Percentiles rank a stretch among this genome's conserved stretches.
Conservation (phyloP, 2,797 vertebrate species). For the Taenioides sp. region DNA sequence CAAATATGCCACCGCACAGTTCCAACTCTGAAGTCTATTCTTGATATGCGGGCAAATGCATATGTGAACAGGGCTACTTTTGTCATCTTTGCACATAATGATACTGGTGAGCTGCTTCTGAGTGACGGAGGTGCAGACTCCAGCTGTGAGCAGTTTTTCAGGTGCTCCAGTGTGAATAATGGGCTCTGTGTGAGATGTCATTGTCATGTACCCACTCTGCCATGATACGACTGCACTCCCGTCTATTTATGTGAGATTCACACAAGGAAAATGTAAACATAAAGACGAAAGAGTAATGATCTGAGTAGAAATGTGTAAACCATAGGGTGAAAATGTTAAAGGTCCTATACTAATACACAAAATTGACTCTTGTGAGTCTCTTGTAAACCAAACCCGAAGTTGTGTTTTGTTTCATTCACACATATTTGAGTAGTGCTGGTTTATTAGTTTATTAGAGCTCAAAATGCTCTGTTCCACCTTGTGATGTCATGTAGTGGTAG, state of each 20-base stretch:
- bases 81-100: not conserved
- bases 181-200: not conserved
- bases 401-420: no score
- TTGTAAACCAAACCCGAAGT: no score
- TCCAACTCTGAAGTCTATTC: not conserved
- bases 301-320: not conserved
- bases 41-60: not conserved
- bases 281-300: not conserved
- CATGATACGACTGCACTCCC: not conserved
- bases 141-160: not conserved
- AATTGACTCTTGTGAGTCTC: no score
- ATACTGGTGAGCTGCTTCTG: not conserved
- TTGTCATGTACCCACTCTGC: not conserved
- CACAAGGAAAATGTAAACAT: not conserved
- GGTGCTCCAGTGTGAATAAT: not conserved
- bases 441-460: no score
- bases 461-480: no score
- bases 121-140: conserved; percentile 3
- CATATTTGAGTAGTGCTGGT: no score
- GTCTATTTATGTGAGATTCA: not conserved
- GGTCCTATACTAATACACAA: no score
- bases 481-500: no score
- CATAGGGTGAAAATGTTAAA: not conserved
- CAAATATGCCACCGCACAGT: not conserved
- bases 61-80: not conserved